These are phyloP conservation scores for Petrocephalus microphthalmus DNA, from an alignment of 2,113 vertebrate genomes.

Conservation along the genomic window DNA sequence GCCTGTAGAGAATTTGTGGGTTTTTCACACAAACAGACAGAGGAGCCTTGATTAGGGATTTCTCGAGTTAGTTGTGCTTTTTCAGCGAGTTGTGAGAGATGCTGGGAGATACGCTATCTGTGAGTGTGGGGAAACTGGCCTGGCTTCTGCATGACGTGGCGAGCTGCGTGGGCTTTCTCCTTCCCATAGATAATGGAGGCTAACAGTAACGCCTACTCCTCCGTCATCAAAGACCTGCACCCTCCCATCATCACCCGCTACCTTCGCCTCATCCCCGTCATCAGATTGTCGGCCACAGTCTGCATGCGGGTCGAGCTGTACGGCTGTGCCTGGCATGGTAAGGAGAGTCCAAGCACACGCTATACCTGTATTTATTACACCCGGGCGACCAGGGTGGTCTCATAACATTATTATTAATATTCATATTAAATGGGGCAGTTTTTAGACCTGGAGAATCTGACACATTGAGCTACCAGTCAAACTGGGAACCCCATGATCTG, in stretches of 20 bases:
- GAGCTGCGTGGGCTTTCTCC: not conserved
- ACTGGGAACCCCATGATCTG: not conserved
- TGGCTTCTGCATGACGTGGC: not conserved
- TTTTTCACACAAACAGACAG: not conserved
- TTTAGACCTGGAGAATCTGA: not conserved
- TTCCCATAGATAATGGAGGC: slow-evolving; percentile 69
- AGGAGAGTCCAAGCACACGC: slow-evolving; percentile 19
- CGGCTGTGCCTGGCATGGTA: slow-evolving; percentile 80
- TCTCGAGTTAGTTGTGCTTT: not conserved
- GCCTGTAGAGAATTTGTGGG: not conserved
- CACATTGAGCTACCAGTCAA: not conserved
- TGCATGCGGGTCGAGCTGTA: slow-evolving; percentile 90
- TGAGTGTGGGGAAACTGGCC: not conserved
- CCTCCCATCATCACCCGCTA: slow-evolving; percentile 75
- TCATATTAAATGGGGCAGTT: not conserved
- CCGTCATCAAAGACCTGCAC: slow-evolving; percentile 74
- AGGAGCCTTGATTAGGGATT: not conserved
- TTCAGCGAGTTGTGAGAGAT: not conserved
- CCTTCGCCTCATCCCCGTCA: slow-evolving; percentile 75
- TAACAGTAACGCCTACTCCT: slow-evolving; percentile 69
- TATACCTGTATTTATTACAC: not conserved
- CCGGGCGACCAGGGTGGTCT: not conserved
- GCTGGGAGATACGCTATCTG: not conserved
- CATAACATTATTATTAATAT: not conserved
- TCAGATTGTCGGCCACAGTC: slow-evolving; percentile 64